Evolutionary conservation across 2,113 vertebrate genomes (phyloP), one percentile per base, ranked within the genome.

Genomic region (Propithecus coquereli): DNA sequence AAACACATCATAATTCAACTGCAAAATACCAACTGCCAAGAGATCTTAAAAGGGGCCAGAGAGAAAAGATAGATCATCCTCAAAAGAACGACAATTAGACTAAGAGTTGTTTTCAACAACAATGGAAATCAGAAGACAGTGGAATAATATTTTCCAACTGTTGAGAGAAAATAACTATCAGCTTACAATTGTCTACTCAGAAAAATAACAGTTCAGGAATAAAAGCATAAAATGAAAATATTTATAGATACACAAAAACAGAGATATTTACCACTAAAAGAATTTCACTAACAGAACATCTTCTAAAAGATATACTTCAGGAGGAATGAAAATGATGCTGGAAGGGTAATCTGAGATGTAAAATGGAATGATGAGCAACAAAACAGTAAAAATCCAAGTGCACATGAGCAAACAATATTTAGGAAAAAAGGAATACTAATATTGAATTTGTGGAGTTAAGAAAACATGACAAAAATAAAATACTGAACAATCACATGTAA

Each of bases 1-100:
- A 87, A 95, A 94, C 47, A 80, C 22, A 25, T 94, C 71, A 86
- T 91, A 94, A 94, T 94, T 94, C 47, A 96, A 91, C 47, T 74
- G 61, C 79, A 94, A 40, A 86, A 61, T 14, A 91, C 12, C n/a
- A 90, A n/a, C n/a, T 83, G 79, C 68, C 76, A 71, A 92, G 86
- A 88, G 12, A 88, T 93, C 57, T 95, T 97, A 77, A 93, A 87
- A 87, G 47, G 57, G 52, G 0, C 52, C 57, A 93, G 68, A 93
- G 37, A 82, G 66, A 93, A 95, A 95, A 74, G 54, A 74, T 80
- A 57, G 73, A 47, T 95, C 63, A 83, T 86, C 47, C 57, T 92
- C 63, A 80, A 91, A 95, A 74, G 61, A 92, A 87, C 85, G 50
- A 73, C 57, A 84, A 63, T 79, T 88, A 85, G 59, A 59, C 66